Evolutionary conservation across 2,797 vertebrate genomes (phyloP), one percentile per base, ranked within the genome.

Genomic region (Coregonus sp.): DNA sequence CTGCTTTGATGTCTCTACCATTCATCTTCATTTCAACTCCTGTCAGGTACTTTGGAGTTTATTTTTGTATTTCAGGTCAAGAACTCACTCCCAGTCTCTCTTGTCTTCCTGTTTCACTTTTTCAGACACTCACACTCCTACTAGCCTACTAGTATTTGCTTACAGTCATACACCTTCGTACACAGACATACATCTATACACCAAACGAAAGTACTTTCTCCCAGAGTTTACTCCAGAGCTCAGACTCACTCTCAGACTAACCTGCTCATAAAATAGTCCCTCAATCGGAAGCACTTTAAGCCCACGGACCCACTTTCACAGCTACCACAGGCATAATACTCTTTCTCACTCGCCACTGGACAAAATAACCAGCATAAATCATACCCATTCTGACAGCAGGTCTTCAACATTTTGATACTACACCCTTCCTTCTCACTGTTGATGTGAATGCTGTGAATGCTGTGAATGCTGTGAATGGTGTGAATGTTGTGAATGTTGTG

Each of bases 11-110:
- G 67, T 79, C 72, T 75, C 54, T 79, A 40, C 71, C 73, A 81
- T 80, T 87, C 70, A 73, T 81, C 31, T 70, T 81, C 15, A 50
- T 74, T 85, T 50, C 65, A 59, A 51, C 74, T 80, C 50, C 20
- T 69, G 59, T 83, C 52, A 75, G 67, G 74, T 77, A 54, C 78
- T 80, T 84, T 73, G 74, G 72, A 86, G 78, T 84, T 88, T 86
- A 86, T 89, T 86, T 89, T 80, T 74, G 81, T 72, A 78, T 82
- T 79, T 73, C 72, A 83, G 85, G 86, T 78, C 82, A 80, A n/a
- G 71, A 73, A 75, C 47, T 81, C 59, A 59, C 75, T 73, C 66
- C 78, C 68, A 73, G 35, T 66, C 56, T 74, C n/a, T 63, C n/a
- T 59, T 76, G 70, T 50, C 52, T 70, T 18, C 11, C 25, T 75